Evolutionary conservation across 2,113 vertebrate species (phyloP).

Genomic region (Cyanoderma ruficeps): DNA sequence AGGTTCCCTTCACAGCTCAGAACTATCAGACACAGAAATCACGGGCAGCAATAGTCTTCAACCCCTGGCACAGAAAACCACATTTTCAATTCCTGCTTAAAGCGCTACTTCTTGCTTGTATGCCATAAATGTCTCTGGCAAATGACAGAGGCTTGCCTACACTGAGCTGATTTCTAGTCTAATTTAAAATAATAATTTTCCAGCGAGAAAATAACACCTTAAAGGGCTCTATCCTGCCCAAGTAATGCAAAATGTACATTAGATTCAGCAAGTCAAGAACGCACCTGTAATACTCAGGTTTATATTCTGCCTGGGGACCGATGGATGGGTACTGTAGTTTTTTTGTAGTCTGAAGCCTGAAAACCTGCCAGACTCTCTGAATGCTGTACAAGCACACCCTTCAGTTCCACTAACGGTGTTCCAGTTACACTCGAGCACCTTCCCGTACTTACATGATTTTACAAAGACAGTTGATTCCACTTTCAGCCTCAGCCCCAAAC

Average conservation of each 20-base stretch:
- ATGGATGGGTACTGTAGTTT: neutral
- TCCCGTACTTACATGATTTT: rapidly evolving
- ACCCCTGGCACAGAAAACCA: neutral
- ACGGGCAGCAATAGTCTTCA: conserved; percentile 20
- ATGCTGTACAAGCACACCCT: neutral
- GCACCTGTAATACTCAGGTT: rapidly evolving
- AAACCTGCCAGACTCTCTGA: neutral
- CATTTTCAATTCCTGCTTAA: neutral
- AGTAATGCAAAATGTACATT: neutral
- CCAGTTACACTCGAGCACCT: neutral
- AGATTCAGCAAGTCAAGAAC: neutral
- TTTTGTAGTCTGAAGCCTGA: neutral
- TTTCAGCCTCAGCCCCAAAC: neutral
- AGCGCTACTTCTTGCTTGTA: neutral
- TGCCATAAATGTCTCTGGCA: neutral
- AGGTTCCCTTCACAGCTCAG: neutral
- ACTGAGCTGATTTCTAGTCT: neutral
- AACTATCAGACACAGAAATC: conserved; percentile 10
- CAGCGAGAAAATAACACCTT: neutral
- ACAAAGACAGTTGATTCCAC: neutral
- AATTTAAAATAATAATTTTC: neutral
- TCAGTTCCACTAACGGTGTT: neutral
- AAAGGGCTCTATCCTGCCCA: neutral
- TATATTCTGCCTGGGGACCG: neutral
- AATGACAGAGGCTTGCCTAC: neutral